Conservation (phyloP, 2,113 vertebrate genomes). For the Plectropomus leopardus region DNA sequence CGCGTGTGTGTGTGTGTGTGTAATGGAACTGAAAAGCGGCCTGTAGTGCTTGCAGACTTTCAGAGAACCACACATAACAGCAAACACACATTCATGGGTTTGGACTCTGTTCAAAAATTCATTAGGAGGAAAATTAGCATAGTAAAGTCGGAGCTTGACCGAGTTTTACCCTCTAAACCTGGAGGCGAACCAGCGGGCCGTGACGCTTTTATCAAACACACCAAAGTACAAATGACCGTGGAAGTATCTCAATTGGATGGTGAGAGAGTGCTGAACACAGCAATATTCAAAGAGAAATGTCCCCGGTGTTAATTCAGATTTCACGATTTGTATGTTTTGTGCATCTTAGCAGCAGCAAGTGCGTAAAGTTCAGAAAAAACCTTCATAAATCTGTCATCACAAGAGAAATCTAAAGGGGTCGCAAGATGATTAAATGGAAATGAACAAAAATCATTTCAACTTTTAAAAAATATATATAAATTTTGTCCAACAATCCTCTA, state of each 20-base stretch:
- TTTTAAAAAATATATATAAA: too few species aligned
- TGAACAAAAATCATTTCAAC: too few species aligned
- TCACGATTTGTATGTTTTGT: not conserved
- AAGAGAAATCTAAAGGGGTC: too few species aligned
- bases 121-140: slow-evolving; percentile 30
- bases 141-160: slow-evolving; percentile 25
- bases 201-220: slow-evolving; percentile 18
- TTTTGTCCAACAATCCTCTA: too few species aligned
- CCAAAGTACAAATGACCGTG: not conserved
- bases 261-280: not conserved
- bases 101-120: slow-evolving; percentile 14
- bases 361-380: too few species aligned
- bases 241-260: not conserved
- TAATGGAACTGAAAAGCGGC: not conserved
- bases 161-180: slow-evolving; percentile 30
- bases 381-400: too few species aligned
- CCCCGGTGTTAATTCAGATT: not conserved
- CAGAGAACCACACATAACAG: slow-evolving; percentile 16
- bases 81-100: slow-evolving; percentile 26
- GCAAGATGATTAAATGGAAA: too few species aligned
- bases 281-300: not conserved
- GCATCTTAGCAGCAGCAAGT: not conserved
- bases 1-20: slow-evolving; percentile 5
- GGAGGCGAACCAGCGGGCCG: not conserved
- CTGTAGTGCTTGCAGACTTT: slow-evolving; percentile 10